A percentile compares a stretch with the other conserved stretches of the same genome.
These are phyloP conservation scores for Ligdia adustata DNA, from an alignment of 2,888 invertebrate species.

Conservation along the genomic window DNA sequence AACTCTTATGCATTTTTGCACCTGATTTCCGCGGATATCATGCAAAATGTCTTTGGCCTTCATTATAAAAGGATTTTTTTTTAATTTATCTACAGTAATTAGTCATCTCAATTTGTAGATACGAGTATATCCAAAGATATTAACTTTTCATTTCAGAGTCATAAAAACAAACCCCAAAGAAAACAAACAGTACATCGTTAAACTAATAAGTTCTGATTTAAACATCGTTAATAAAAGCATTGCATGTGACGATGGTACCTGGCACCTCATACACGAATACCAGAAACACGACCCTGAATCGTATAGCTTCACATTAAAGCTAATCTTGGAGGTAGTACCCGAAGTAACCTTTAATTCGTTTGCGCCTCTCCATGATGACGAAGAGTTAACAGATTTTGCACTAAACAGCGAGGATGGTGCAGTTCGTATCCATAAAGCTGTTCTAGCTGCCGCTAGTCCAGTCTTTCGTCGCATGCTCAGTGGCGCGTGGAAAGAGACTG, in stretches of 20 bases:
- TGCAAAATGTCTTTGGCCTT: too few species aligned
- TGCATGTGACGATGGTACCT: constrained; percentile 51
- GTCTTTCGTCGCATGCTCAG: constrained; percentile 54
- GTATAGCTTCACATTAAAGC: constrained; percentile 41
- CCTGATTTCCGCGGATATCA: too few species aligned
- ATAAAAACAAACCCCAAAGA: constrained; percentile 39
- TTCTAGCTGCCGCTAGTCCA: constrained; percentile 55
- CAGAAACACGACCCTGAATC: constrained; percentile 46
- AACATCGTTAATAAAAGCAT: constrained; percentile 43
- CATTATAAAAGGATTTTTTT: too few species aligned
- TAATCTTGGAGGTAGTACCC: constrained; percentile 45
- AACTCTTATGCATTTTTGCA: too few species aligned
- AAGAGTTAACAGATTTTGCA: constrained; percentile 57
- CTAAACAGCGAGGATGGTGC: constrained; percentile 55
- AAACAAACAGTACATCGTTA: constrained; percentile 47
- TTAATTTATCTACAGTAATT: too few species aligned
- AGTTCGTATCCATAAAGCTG: constrained; percentile 52
- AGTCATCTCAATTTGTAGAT: too few species aligned
- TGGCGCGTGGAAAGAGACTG: constrained; percentile 55
- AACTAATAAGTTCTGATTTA: constrained; percentile 45
- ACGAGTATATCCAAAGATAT: too few species aligned
- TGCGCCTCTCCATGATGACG: constrained; percentile 48
- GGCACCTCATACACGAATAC: constrained; percentile 51
- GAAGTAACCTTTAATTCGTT: constrained; percentile 48
- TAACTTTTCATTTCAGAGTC: constrained; percentile 30